Conservation (phyloP, 2,888 invertebrate genomes). For the Alloscopus bannaensis region DNA sequence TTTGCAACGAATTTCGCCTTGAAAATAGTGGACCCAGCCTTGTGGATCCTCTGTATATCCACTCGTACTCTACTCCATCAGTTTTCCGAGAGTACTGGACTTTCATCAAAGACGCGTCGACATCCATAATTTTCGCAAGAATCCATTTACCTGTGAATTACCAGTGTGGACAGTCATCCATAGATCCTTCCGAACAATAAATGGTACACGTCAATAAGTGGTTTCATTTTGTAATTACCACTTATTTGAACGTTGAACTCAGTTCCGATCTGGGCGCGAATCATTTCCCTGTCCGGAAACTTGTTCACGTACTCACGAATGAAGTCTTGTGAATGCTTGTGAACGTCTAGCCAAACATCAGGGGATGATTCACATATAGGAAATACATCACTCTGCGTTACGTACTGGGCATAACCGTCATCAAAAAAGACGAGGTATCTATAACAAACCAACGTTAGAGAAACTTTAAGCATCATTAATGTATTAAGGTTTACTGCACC, state of each 20-base stretch:
- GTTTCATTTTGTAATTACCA: neutral
- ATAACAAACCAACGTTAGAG: neutral
- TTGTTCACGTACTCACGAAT: slow-evolving; percentile 87
- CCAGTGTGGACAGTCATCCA: too few relatives aligned
- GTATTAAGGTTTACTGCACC: neutral
- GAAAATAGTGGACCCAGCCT: too few relatives aligned
- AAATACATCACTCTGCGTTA: slow-evolving; percentile 82
- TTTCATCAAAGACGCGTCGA: slow-evolving; percentile 93
- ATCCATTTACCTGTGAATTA: slow-evolving; percentile 83
- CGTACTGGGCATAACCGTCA: slow-evolving; percentile 93
- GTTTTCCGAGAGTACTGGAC: slow-evolving; percentile 87
- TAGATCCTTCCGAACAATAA: too few relatives aligned
- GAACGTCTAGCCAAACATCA: slow-evolving; percentile 92
- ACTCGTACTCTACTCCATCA: slow-evolving; percentile 82
- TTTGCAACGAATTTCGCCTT: too few relatives aligned
- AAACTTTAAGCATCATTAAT: too few relatives aligned
- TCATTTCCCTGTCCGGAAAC: slow-evolving; percentile 82
- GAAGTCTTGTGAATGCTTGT: slow-evolving; percentile 86
- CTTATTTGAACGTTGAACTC: slow-evolving; percentile 78
- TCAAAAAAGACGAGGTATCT: slow-evolving; percentile 94
- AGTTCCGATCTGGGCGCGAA: slow-evolving; percentile 76
- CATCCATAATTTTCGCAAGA: slow-evolving; percentile 84
- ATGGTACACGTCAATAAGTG: too few relatives aligned
- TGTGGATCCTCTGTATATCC: slow-evolving; percentile 96
- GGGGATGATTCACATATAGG: slow-evolving; percentile 82